Evolutionary conservation across 23 tunicate genomes (phyloP).

Genomic region (Trididemnum clinides): DNA sequence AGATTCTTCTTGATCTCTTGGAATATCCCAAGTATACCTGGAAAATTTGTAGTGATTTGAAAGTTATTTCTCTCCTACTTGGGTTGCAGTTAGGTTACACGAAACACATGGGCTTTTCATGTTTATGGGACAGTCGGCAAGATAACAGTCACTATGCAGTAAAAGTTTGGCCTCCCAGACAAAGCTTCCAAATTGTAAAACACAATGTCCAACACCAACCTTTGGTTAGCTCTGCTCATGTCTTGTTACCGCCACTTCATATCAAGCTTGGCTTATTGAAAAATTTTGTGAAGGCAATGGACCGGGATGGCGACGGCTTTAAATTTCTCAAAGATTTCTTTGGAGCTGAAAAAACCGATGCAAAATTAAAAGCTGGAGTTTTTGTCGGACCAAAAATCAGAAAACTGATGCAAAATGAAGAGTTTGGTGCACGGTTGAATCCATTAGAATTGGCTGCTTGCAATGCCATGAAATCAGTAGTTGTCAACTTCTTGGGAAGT

Average conservation of each 20-base stretch:
- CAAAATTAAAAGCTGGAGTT: no score
- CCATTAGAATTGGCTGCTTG: no score
- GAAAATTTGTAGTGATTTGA: slow-evolving; percentile 40
- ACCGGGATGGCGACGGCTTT: neutral
- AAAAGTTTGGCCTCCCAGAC: slow-evolving; percentile 39
- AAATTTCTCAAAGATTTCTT: no score
- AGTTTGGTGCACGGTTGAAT: no score
- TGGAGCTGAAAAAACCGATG: no score
- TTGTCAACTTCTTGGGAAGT: no score
- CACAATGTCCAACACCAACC: slow-evolving; percentile 41
- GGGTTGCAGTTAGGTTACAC: slow-evolving; percentile 41
- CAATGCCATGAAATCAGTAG: no score
- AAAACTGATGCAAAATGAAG: no score
- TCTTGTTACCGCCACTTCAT: neutral
- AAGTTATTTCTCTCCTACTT: slow-evolving; percentile 44
- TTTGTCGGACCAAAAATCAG: no score
- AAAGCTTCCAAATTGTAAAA: slow-evolving; percentile 17
- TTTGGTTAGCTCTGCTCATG: neutral
- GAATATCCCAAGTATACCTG: slow-evolving; percentile 19
- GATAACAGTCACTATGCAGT: slow-evolving; percentile 58
- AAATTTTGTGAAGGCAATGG: slow-evolving; percentile 45
- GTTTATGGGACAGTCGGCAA: slow-evolving; percentile 49
- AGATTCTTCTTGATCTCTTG: slow-evolving; percentile 20
- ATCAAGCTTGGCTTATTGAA: slow-evolving; percentile 38
- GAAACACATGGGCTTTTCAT: slow-evolving; percentile 39